A percentile compares a stretch with the other conserved stretches of the same genome.
phyloP scores from a whole-genome alignment of 2,113 vertebrate species.

The Oncorhynchus nerka region DNA sequence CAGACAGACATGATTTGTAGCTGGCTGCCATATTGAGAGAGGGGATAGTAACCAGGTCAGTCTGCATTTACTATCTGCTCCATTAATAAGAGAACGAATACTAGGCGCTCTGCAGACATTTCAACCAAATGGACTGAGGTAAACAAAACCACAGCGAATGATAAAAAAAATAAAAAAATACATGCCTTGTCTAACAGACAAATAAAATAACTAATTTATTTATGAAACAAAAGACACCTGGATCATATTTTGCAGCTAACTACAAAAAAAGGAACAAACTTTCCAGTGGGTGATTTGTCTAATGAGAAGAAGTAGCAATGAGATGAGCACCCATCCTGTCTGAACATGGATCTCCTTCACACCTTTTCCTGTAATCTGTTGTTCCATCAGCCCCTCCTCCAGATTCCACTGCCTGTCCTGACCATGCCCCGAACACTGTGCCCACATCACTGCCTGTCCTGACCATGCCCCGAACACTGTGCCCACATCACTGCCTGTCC shows the following conservation, averaged over 20 bases:
- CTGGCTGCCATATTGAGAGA: slow-evolving; percentile 67
- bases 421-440: too few species aligned
- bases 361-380: slow-evolving; percentile 51
- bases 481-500: slow-evolving; percentile 15
- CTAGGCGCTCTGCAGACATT: slow-evolving; percentile 64
- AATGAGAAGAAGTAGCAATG: slow-evolving; percentile 14
- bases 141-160: slow-evolving; percentile 26
- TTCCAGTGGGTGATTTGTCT: slow-evolving; percentile 20
- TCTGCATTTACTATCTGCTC: slow-evolving; percentile 69
- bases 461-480: slow-evolving; percentile 42
- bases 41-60: slow-evolving; percentile 59
- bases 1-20: slow-evolving; percentile 64
- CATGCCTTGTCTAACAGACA: slow-evolving; percentile 49
- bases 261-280: neutral
- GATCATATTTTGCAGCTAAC: slow-evolving; percentile 14
- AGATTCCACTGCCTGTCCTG: slow-evolving; percentile 29
- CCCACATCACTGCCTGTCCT: slow-evolving; percentile 37
- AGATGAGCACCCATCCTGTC: slow-evolving; percentile 37
- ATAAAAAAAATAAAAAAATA: neutral
- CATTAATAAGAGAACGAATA: slow-evolving; percentile 62
- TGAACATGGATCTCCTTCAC: slow-evolving; percentile 45
- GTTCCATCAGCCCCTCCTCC: slow-evolving; percentile 40
- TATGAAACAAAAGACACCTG: slow-evolving; percentile 42
- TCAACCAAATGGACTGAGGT: slow-evolving; percentile 59
- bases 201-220: slow-evolving; percentile 13